These are phyloP conservation scores for Rousettus leschenaultii DNA, from an alignment of 2,113 vertebrate species.

Conservation along the genomic window DNA sequence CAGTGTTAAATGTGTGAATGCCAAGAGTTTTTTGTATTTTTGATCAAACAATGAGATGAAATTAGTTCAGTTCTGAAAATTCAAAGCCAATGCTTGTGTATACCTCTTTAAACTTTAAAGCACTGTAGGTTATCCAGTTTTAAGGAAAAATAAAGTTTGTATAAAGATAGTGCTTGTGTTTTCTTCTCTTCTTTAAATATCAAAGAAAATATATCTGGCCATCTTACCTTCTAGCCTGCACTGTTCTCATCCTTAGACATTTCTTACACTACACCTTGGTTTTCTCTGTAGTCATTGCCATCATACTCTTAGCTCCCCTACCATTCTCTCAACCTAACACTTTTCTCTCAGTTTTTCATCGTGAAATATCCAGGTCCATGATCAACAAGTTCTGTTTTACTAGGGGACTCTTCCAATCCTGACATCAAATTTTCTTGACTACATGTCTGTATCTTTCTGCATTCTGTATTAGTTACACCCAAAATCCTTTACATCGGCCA, in stretches of 20 bases:
- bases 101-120: conserved; percentile 15
- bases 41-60: neutral
- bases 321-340: neutral
- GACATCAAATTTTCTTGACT: neutral
- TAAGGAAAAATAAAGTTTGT: conserved; percentile 45
- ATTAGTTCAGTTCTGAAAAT: neutral
- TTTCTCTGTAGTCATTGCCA: neutral
- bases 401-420: neutral
- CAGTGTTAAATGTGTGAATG: neutral
- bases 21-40: neutral
- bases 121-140: neutral
- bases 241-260: neutral
- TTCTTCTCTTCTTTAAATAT: neutral
- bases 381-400: neutral
- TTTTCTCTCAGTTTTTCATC: neutral
- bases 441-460: neutral
- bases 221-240: neutral
- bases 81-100: neutral
- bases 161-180: neutral
- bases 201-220: neutral
- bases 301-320: neutral
- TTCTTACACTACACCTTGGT: neutral
- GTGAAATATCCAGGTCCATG: neutral
- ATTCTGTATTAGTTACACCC: neutral
- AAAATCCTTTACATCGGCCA: neutral